Conservation (phyloP, 2,113 vertebrate species). For the Dicaeum eximium region DNA sequence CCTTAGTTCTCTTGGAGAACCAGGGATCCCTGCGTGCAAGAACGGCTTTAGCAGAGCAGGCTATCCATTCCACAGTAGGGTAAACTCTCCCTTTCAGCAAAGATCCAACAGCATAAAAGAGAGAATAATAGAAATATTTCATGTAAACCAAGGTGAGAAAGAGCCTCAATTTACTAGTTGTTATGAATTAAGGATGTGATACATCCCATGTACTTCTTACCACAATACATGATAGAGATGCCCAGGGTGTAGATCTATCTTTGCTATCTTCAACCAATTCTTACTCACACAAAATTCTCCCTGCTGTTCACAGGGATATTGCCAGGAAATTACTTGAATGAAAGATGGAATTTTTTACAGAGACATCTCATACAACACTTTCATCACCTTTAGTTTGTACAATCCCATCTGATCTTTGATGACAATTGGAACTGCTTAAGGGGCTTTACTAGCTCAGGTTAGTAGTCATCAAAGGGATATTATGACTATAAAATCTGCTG, state of each 20-base stretch:
- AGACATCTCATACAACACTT: not conserved
- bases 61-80: not conserved
- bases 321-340: not conserved
- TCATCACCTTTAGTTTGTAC: slow-evolving; percentile 38
- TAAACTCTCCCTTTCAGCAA: not conserved
- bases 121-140: not conserved
- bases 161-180: not conserved
- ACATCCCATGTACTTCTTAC: not conserved
- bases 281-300: not conserved
- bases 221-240: not conserved
- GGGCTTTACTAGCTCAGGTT: not conserved
- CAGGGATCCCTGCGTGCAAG: not conserved
- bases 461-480: not conserved
- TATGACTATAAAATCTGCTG: not conserved
- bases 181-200: not conserved
- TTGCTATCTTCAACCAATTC: not conserved
- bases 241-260: not conserved
- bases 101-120: not conserved
- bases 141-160: not conserved
- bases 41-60: not conserved
- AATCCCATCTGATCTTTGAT: slow-evolving; percentile 2
- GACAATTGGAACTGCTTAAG: slow-evolving; percentile 19
- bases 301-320: not conserved
- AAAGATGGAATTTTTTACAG: not conserved
- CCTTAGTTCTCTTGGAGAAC: not conserved